These are phyloP conservation scores for Sinocyclocheilus anshuiensis DNA, from an alignment of 2,113 vertebrate species.

Conservation along the genomic window DNA sequence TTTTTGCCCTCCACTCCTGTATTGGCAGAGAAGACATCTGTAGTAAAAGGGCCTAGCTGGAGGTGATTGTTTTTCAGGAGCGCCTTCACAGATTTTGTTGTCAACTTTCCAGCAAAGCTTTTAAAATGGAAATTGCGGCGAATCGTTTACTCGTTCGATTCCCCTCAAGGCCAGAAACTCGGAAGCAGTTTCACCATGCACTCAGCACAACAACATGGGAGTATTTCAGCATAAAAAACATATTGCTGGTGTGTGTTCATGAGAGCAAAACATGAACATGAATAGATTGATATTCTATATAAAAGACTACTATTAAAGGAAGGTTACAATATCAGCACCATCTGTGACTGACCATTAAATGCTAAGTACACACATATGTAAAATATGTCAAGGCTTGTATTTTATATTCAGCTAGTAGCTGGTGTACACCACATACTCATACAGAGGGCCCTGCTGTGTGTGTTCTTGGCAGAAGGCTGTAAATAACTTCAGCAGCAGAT, in stretches of 20 bases:
- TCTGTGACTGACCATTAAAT: constrained; percentile 22
- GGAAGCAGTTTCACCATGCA: background rate
- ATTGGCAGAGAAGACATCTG: constrained; percentile 11
- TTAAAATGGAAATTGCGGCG: constrained; percentile 50
- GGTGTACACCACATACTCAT: background rate
- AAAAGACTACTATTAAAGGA: background rate
- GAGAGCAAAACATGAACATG: background rate
- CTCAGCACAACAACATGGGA: background rate
- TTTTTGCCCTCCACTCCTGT: constrained; percentile 46
- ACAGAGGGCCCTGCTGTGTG: constrained; percentile 14
- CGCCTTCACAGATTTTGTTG: constrained; percentile 39
- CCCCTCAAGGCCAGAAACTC: constrained; percentile 11
- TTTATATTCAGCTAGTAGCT: background rate
- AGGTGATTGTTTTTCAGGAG: constrained; percentile 49
- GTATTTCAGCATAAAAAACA: background rate
- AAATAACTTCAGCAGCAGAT: constrained; percentile 55
- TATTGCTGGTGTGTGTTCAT: background rate
- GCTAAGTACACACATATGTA: background rate
- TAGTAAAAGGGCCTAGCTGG: constrained; percentile 31
- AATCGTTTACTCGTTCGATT: constrained; percentile 44
- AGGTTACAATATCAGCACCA: background rate
- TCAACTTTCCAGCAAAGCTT: constrained; percentile 49
- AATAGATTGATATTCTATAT: background rate
- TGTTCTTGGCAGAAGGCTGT: constrained; percentile 36
- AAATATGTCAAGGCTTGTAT: background rate